Percentiles rank a stretch among this genome's conserved stretches.
phyloP scores from a whole-genome alignment of 2,888 invertebrate genomes.

The Ectemnius lituratus region DNA sequence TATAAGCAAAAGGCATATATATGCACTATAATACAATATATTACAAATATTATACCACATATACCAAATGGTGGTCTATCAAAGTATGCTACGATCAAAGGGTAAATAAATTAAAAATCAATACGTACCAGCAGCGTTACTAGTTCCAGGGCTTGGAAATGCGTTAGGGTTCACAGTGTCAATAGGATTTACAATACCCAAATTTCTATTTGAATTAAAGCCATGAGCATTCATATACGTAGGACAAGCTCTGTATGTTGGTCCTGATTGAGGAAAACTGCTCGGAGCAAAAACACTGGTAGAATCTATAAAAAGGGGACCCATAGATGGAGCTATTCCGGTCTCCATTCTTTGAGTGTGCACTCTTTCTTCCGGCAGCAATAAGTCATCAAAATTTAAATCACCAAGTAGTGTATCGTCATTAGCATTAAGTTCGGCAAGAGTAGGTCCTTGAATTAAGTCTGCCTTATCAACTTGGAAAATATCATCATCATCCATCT shows the following conservation, averaged over 20 bases:
- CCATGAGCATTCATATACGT: slow-evolving; percentile 61
- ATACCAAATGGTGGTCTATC: too few species aligned
- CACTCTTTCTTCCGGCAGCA: slow-evolving; percentile 84
- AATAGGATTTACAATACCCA: slow-evolving; percentile 69
- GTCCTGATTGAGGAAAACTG: slow-evolving; percentile 73
- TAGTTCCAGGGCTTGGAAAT: slow-evolving; percentile 75
- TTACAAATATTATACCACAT: too few species aligned
- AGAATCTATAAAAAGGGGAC: slow-evolving; percentile 60
- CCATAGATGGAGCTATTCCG: slow-evolving; percentile 48
- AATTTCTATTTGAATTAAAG: slow-evolving; percentile 66
- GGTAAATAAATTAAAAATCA: neutral
- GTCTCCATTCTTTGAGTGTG: slow-evolving; percentile 63
- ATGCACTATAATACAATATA: neutral
- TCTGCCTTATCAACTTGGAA: slow-evolving; percentile 94
- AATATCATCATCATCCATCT: slow-evolving; percentile 93
- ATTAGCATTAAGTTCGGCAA: slow-evolving; percentile 91
- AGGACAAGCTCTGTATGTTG: slow-evolving; percentile 60
- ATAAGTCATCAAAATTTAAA: slow-evolving; percentile 91
- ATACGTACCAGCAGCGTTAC: slow-evolving; percentile 70
- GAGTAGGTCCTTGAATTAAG: slow-evolving; percentile 89
- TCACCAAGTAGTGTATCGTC: slow-evolving; percentile 90
- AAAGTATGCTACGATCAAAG: too few species aligned
- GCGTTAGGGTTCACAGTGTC: slow-evolving; percentile 74
- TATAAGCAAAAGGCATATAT: neutral
- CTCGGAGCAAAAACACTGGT: slow-evolving; percentile 66